phyloP scores from a whole-genome alignment of 2,797 vertebrate species.

The Phataginus tricuspis region DNA sequence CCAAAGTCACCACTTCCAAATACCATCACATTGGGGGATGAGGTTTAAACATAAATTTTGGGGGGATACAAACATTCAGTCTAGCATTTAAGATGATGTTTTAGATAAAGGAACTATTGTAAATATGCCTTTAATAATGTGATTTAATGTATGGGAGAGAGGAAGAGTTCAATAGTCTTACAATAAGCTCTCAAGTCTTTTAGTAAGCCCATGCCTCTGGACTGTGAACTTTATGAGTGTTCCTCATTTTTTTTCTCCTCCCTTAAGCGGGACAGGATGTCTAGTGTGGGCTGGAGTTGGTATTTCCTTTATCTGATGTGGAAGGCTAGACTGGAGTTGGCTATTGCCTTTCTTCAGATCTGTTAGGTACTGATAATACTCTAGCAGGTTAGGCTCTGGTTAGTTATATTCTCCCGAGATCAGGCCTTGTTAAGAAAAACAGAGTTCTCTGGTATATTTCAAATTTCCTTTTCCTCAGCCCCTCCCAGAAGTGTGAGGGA shows the following conservation, averaged over 20 bases:
- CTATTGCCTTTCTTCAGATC: not conserved
- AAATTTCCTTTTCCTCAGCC: not conserved
- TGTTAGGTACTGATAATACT: not conserved
- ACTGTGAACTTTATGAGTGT: not conserved
- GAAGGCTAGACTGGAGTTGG: not conserved
- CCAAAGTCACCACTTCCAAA: not conserved
- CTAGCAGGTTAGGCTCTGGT: not conserved
- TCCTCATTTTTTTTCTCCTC: not conserved
- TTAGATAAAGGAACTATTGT: not conserved
- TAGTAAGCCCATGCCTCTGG: not conserved
- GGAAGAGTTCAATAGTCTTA: not conserved
- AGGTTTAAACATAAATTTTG: not conserved
- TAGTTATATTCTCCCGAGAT: not conserved
- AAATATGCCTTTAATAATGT: not conserved
- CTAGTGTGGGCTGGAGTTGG: not conserved
- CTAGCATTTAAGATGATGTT: not conserved
- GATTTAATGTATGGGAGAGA: not conserved
- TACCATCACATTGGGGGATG: not conserved
- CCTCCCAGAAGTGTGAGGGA: not conserved
- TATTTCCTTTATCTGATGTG: not conserved
- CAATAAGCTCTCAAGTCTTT: not conserved
- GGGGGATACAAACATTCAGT: not conserved
- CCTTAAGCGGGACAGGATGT: not conserved
- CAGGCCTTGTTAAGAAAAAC: not conserved
- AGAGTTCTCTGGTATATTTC: not conserved